Evolutionary conservation across 2,888 invertebrate genomes (phyloP).

Genomic region (Selenia dentaria): DNA sequence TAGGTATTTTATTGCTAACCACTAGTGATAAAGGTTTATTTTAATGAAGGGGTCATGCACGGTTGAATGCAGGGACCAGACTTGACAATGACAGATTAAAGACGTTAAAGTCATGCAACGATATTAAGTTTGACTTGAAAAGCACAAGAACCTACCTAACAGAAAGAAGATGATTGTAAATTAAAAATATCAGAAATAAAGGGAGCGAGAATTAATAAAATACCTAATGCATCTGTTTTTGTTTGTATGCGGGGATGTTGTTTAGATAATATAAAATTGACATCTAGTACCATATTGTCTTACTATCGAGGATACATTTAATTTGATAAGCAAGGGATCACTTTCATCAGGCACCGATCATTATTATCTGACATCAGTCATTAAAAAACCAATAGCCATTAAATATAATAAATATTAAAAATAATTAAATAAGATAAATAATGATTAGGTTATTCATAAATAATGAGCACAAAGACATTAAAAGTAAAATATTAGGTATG

Average conservation of each 20-base stretch:
- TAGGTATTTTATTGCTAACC: constrained; percentile 44
- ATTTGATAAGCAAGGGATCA: background rate
- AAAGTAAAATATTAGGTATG: no score
- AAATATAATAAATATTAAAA: no score
- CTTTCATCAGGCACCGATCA: no score
- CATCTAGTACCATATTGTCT: constrained; percentile 9
- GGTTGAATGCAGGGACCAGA: constrained; percentile 55
- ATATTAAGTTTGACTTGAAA: constrained; percentile 31
- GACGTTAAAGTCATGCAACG: constrained; percentile 53
- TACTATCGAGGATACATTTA: background rate
- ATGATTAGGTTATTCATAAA: no score
- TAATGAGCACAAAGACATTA: no score
- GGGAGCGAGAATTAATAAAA: constrained; percentile 58
- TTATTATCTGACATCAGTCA: no score
- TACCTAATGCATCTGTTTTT: constrained; percentile 45
- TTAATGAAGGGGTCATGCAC: constrained; percentile 65
- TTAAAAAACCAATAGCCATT: no score
- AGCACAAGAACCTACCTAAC: constrained; percentile 38
- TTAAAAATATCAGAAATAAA: constrained; percentile 54
- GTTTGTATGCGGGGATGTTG: constrained; percentile 16
- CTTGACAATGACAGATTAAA: constrained; percentile 53
- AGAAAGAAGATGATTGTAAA: constrained; percentile 42
- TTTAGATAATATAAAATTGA: constrained; percentile 17
- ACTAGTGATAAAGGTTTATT: constrained; percentile 47
- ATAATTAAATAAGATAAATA: no score